phyloP scores from a whole-genome alignment of 2,888 invertebrate genomes.

The Orthonychiurus folsomi region DNA sequence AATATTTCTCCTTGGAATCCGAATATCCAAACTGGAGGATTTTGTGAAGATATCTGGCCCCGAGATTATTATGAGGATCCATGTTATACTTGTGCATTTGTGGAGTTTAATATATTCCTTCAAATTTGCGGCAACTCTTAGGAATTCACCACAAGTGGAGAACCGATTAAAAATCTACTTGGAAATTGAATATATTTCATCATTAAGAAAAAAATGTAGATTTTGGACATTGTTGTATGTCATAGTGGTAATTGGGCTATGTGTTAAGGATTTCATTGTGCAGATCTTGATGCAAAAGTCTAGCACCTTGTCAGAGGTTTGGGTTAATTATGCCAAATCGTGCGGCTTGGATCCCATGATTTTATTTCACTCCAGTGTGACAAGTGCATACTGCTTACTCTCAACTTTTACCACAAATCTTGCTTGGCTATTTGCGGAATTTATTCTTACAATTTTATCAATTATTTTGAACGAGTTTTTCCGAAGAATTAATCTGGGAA shows the following conservation, averaged over 20 bases:
- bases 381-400: slow-evolving; percentile 29
- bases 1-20: slow-evolving; percentile 24
- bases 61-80: slow-evolving; percentile 28
- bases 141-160: slow-evolving; percentile 27
- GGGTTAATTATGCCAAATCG: slow-evolving; percentile 23
- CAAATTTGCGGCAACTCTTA: slow-evolving; percentile 23
- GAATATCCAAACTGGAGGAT: slow-evolving; percentile 25
- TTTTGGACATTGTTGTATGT: slow-evolving; percentile 29
- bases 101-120: slow-evolving; percentile 31
- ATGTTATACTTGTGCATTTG: slow-evolving; percentile 32
- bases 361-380: slow-evolving; percentile 26
- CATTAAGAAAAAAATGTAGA: slow-evolving; percentile 30
- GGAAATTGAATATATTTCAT: slow-evolving; percentile 17
- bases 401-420: slow-evolving; percentile 28
- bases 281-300: slow-evolving; percentile 11
- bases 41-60: slow-evolving; percentile 32
- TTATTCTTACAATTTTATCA: slow-evolving; percentile 29
- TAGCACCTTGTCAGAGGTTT: slow-evolving; percentile 8
- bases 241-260: slow-evolving; percentile 22
- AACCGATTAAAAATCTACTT: slow-evolving; percentile 33
- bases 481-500: slow-evolving; percentile 24
- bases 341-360: slow-evolving; percentile 27
- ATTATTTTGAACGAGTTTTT: slow-evolving; percentile 29
- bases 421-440: slow-evolving; percentile 35
- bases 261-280: slow-evolving; percentile 27